Evolutionary conservation across 2,888 invertebrate genomes (phyloP), one percentile per base, ranked within the genome.

Genomic region (Heliconius charithonia): DNA sequence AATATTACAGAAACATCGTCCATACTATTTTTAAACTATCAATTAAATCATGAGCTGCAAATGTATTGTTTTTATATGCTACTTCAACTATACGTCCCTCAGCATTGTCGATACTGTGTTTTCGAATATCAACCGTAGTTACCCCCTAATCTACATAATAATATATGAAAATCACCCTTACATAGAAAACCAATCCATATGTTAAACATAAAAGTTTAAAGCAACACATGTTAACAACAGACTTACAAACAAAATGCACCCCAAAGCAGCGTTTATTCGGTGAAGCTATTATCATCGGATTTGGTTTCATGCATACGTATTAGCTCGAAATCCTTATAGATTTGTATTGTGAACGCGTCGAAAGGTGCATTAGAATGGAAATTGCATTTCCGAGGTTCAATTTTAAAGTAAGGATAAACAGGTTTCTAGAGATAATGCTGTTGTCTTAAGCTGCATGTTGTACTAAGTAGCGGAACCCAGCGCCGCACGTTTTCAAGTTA

Each of bases 291-390:
- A 83, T 83, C 81, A 78, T 81, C 71, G 83, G 82, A 82, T 83
- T 83, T 82, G 77, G 81, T 78, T 82, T 77, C 83, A 83, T 83
- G 83, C 83, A 83, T 83, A 83, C 82, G 78, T 79, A 83, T 81
- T 80, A 82, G 82, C 78, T 59, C 32, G 32, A 16, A 72, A 72
- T 76, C 75, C 75, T 75, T 75, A 76, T 71, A 75, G 72, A 59
- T 72, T 72, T 59, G 72, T 59, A 59, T 56, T 72, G 32, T 56
- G 59, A 32, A 63, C 63, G 69, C 67, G 70, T 75, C 45, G 75
- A 75, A 71, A 65, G 75, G 41, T 63, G 63, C 63, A 45, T 78
- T 78, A 71, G 32, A 71, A 80, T 51, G 75, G 75, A 72, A 76
- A 78, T 78, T 76, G 75, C 67, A 66, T 51, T 41, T 41, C 32